Conservation (phyloP, 1,140 invertebrate genomes). For the Tetraneura akinire region DNA sequence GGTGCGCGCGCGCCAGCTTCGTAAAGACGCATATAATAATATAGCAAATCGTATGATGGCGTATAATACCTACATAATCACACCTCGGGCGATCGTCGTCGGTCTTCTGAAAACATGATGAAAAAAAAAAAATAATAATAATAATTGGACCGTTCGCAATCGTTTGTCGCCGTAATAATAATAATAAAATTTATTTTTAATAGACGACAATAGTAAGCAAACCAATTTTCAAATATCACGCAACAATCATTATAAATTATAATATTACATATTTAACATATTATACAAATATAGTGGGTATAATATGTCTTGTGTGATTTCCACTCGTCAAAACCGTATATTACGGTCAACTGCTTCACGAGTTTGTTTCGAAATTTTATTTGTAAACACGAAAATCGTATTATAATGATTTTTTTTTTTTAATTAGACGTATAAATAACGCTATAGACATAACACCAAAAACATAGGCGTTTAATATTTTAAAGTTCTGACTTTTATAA, state of each 20-base stretch:
- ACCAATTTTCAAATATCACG: conserved; percentile 1
- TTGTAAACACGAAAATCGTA: not conserved
- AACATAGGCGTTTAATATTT: too few species aligned
- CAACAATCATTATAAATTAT: conserved; percentile 2
- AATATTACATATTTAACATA: too few species aligned
- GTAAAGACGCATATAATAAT: too few species aligned
- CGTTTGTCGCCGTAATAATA: conserved; percentile 24
- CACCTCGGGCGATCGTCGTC: conserved; percentile 20
- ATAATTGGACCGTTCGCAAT: not conserved
- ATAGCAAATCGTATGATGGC: too few species aligned
- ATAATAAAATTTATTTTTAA: conserved; percentile 9
- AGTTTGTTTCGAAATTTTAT: not conserved
- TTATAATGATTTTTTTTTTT: not conserved
- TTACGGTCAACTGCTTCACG: not conserved
- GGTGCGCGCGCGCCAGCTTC: not conserved
- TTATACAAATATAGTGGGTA: too few species aligned
- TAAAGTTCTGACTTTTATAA: too few species aligned
- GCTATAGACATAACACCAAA: too few species aligned
- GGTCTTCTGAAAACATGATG: conserved; percentile 10
- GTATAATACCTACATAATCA: not conserved
- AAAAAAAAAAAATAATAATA: not conserved
- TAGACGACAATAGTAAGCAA: conserved; percentile 19
- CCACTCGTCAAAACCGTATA: not conserved
- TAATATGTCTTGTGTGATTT: not conserved
- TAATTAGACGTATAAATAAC: too few species aligned